phyloP scores from a whole-genome alignment of 2,797 vertebrate genomes.

The Centropyge bicolor region DNA sequence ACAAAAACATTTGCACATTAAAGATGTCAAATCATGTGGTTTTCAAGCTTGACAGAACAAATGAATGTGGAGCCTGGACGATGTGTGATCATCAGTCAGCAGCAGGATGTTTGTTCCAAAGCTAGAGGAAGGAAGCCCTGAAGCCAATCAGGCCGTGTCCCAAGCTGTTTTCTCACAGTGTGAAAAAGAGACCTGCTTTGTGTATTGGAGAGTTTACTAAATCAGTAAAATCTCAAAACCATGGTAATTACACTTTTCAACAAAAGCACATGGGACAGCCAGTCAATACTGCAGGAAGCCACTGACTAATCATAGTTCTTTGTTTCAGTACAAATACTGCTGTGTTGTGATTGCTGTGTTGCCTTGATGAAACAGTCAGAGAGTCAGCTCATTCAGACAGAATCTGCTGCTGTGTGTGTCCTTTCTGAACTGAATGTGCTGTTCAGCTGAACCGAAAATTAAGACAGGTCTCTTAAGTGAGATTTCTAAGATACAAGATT shows the following conservation, averaged over 20 bases:
- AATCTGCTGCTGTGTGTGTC: not conserved
- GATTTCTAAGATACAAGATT: not conserved
- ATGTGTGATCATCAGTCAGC: constrained; percentile 37
- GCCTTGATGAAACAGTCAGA: not conserved
- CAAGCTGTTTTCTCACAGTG: constrained; percentile 23
- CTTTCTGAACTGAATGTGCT: not conserved
- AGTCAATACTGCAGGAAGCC: not conserved
- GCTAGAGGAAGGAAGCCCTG: constrained; percentile 52
- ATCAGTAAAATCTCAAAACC: not conserved
- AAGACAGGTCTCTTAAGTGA: not conserved
- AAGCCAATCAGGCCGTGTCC: constrained; percentile 18
- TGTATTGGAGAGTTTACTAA: not conserved
- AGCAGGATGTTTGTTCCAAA: constrained; percentile 47
- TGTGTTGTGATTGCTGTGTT: not conserved
- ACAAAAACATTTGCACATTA: not conserved
- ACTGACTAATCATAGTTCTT: not conserved
- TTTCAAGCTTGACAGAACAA: constrained; percentile 11
- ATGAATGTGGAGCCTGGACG: constrained; percentile 9
- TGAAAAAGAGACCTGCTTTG: constrained; percentile 3
- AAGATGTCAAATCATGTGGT: not conserved
- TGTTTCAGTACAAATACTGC: not conserved
- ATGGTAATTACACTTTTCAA: not conserved
- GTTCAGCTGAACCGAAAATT: not conserved
- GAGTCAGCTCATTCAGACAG: not conserved
- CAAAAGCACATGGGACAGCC: not conserved